These are phyloP conservation scores for Otis tarda DNA, from an alignment of 2,113 vertebrate genomes.

Conservation along the genomic window DNA sequence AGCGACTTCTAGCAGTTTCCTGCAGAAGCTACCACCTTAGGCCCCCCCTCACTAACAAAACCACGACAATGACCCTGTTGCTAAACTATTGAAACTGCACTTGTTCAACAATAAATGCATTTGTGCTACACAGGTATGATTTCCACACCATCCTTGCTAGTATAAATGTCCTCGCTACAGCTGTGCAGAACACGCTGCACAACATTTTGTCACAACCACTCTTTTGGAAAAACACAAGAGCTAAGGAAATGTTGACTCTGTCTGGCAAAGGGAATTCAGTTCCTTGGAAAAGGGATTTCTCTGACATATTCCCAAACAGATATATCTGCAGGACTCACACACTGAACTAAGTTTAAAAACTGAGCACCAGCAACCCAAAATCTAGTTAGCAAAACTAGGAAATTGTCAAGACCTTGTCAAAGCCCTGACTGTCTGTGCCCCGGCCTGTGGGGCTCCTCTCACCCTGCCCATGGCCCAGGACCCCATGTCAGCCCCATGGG, in stretches of 20 bases:
- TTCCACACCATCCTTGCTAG: not conserved
- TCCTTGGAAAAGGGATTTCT: not conserved
- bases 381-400: not conserved
- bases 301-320: not conserved
- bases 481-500: too few relatives aligned
- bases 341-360: not conserved
- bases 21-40: too few relatives aligned
- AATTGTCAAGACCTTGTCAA: not conserved
- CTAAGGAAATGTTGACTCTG: not conserved
- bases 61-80: not conserved
- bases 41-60: too few relatives aligned
- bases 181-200: not conserved
- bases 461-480: not conserved
- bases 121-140: not conserved
- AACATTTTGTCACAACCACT: not conserved
- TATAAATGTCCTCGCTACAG: not conserved
- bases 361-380: not conserved
- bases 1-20: too few relatives aligned
- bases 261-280: not conserved
- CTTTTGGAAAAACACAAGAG: not conserved
- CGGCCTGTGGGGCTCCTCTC: fast-evolving
- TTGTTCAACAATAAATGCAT: not conserved
- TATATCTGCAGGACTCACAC: not conserved
- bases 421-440: not conserved
- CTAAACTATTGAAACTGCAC: not conserved